These are phyloP conservation scores for Sebastes minor DNA, from an alignment of 2,797 vertebrate genomes.

Conservation along the genomic window DNA sequence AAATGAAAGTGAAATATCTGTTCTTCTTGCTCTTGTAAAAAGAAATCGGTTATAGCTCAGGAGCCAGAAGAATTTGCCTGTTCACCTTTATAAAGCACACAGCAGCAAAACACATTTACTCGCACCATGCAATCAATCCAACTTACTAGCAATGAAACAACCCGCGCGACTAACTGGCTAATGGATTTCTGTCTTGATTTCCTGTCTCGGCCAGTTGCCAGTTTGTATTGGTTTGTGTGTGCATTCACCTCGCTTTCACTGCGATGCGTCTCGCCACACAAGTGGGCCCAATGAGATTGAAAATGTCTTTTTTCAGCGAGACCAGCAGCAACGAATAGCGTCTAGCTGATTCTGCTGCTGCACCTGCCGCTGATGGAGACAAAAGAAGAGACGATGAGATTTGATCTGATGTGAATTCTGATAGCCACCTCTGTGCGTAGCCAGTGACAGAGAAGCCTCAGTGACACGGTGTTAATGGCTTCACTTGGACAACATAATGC, in stretches of 20 bases:
- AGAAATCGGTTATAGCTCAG: neutral
- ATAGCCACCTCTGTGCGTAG: constrained; percentile 25
- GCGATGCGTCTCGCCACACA: constrained; percentile 2
- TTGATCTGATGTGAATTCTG: constrained; percentile 48
- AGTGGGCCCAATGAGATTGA: constrained; percentile 16
- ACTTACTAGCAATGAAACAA: constrained; percentile 45
- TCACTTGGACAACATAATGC: constrained; percentile 54
- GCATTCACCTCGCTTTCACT: constrained; percentile 7
- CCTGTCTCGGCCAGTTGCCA: constrained; percentile 17
- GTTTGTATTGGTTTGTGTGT: constrained; percentile 21
- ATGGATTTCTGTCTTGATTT: constrained; percentile 54
- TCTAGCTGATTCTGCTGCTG: constrained; percentile 19
- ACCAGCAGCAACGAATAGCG: constrained; percentile 6
- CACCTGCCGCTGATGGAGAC: constrained; percentile 39
- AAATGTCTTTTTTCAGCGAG: constrained; percentile 34
- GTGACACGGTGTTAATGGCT: constrained; percentile 56
- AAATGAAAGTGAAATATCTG: constrained; percentile 11
- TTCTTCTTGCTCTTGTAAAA: neutral
- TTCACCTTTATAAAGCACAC: constrained; percentile 18
- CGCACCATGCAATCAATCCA: constrained; percentile 26
- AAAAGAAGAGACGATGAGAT: constrained; percentile 48
- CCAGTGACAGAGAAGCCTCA: constrained; percentile 27
- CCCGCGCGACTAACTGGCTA: neutral
- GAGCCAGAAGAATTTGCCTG: neutral
- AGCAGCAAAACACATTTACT: constrained; percentile 28